Evolutionary conservation across 2,888 invertebrate genomes (phyloP), one percentile per base, ranked within the genome.

Genomic region (Crioceris asparagi): DNA sequence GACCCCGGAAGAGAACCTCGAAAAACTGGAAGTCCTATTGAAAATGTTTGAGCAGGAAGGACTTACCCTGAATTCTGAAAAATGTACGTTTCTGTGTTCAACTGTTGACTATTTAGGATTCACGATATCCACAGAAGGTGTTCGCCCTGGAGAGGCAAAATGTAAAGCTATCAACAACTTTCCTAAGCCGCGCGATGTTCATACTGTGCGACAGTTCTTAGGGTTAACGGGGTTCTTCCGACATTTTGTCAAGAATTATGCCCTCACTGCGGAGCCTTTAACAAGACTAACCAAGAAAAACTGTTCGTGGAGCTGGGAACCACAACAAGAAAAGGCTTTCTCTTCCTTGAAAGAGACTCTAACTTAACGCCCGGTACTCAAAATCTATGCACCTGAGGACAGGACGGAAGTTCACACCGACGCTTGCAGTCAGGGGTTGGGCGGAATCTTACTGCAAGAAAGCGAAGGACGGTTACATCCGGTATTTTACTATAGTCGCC

Each of bases 401-500:
- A 35, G 42, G 17, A 57, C 55, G 1, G 52, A 57, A 45, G 10
- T 56, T 5, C 52, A 54, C 37, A 55, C 54, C 11, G 55, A 53
- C 33, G 51, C 52, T 7, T 49, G 53, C 35, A 33, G 46, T 15
- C 12, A 44, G 2, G 56, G 57, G 1, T 18, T 53, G 7, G 56
- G 42, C 4, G 55, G 47, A 1, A 51, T 55, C 1, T 32, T 59
- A n/a, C 19, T 58, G 4, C 57, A 56, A 43, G 35, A 32, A 32
- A 14, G 26, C 11, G 50, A 51, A 8, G 25, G 30, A 1, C 31
- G 38, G 4, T 32, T 52, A 34, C 45, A 52, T 23, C 52, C 52
- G 2, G 49, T 57, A 6, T 52, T 53, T 1, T 62, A 56, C 33
- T 54, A 48, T 18, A 59, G 56, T 27, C 47, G 55, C 56, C 54